Conservation (phyloP, 53 echinoderm and acorn worm species). For the Temnopleurus reevesii region DNA sequence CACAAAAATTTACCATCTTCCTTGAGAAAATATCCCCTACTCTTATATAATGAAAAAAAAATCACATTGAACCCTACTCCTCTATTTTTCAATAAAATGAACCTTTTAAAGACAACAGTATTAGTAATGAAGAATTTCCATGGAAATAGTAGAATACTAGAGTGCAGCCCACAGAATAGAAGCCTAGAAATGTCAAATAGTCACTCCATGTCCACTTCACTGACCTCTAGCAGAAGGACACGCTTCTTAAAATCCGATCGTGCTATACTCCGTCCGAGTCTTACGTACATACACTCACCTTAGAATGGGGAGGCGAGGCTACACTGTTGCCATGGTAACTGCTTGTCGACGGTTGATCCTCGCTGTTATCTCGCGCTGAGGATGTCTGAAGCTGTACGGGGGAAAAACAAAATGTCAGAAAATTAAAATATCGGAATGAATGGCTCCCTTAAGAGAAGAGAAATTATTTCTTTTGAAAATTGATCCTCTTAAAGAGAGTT, state of each 20-base stretch:
- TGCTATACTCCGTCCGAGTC: background rate
- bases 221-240: too few species aligned
- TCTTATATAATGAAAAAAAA: too few species aligned
- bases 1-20: too few species aligned
- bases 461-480: background rate
- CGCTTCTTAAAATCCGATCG: too few species aligned
- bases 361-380: background rate
- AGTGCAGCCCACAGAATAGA: background rate
- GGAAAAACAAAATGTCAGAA: background rate
- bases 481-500: too few species aligned
- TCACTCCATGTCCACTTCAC: background rate
- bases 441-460: background rate
- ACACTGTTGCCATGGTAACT: constrained; percentile 8
- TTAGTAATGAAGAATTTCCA: too few species aligned
- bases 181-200: background rate
- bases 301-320: background rate
- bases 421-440: background rate
- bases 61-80: too few species aligned
- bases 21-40: too few species aligned
- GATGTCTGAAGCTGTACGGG: background rate
- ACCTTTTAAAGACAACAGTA: too few species aligned
- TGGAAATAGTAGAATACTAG: too few species aligned
- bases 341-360: constrained; percentile 10
- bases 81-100: too few species aligned
- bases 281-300: constrained; percentile 15